phyloP scores from a whole-genome alignment of 2,113 vertebrate genomes.

The Microcebus ravelobensis region DNA sequence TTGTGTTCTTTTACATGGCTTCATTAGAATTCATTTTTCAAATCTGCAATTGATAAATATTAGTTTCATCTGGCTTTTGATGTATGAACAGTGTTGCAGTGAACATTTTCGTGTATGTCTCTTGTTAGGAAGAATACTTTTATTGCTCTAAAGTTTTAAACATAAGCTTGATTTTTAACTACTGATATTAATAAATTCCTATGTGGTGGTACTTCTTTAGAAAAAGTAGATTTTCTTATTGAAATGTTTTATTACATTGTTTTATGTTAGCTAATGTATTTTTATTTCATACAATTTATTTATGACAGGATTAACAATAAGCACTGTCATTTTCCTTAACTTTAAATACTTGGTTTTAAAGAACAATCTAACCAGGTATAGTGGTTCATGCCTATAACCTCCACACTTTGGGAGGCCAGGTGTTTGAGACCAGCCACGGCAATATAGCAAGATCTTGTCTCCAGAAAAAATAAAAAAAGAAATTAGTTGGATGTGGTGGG shows the following conservation, averaged over 20 bases:
- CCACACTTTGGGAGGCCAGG: too few species aligned
- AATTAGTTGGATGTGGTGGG: too few species aligned
- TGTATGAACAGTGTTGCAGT: not conserved
- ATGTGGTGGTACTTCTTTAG: not conserved
- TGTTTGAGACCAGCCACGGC: too few species aligned
- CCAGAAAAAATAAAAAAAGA: too few species aligned
- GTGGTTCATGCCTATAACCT: too few species aligned
- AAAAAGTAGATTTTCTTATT: not conserved
- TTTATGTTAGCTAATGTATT: not conserved
- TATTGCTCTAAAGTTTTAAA: not conserved
- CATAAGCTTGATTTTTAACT: not conserved
- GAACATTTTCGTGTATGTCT: not conserved
- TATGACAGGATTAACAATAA: not conserved
- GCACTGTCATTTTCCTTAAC: not conserved
- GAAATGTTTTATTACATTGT: not conserved
- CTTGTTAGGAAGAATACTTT: not conserved
- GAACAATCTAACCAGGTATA: not conserved
- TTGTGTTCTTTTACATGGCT: not conserved
- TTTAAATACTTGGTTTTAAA: not conserved
- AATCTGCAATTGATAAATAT: not conserved
- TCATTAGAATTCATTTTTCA: slow-evolving; percentile 1
- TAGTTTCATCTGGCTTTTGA: not conserved
- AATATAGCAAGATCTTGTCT: too few species aligned
- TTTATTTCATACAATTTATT: not conserved
- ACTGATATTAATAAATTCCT: not conserved